Conservation (phyloP, 2,797 vertebrate genomes). For the Ctenochaetus hawaiiensis region DNA sequence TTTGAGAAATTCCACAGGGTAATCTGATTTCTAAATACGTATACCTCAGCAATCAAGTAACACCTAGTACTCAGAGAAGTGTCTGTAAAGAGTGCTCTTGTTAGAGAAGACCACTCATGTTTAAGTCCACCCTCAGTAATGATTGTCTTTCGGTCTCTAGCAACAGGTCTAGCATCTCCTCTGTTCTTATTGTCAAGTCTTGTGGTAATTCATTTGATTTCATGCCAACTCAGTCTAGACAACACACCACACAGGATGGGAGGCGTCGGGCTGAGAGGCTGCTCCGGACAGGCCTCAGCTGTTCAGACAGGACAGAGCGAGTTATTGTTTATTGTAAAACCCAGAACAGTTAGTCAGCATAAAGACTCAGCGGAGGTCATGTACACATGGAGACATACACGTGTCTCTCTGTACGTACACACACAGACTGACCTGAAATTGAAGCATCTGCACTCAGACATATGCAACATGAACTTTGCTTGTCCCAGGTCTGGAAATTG, state of each 20-base stretch:
- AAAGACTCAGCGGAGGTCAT: constrained; percentile 5
- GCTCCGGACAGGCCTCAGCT: constrained; percentile 22
- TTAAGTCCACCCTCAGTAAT: neutral
- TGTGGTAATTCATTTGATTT: constrained; percentile 17
- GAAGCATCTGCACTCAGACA: neutral
- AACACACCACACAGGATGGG: neutral
- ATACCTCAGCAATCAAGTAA: neutral
- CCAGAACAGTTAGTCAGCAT: constrained; percentile 19
- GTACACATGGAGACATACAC: neutral
- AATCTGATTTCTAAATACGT: neutral
- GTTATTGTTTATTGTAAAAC: constrained; percentile 54
- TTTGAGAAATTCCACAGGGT: neutral
- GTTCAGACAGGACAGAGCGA: constrained; percentile 27
- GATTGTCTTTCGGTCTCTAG: neutral
- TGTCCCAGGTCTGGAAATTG: neutral
- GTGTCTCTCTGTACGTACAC: neutral
- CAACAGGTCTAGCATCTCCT: neutral
- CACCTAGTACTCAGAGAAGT: neutral
- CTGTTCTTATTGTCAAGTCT: neutral
- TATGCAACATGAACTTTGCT: neutral
- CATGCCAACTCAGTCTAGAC: constrained; percentile 21
- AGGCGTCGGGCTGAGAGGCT: constrained; percentile 7
- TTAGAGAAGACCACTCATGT: constrained; percentile 1
- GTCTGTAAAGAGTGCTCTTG: neutral
- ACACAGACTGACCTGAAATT: neutral